These are phyloP conservation scores for Thaumetopoea pityocampa DNA, from an alignment of 1,140 invertebrate genomes.

Conservation along the genomic window DNA sequence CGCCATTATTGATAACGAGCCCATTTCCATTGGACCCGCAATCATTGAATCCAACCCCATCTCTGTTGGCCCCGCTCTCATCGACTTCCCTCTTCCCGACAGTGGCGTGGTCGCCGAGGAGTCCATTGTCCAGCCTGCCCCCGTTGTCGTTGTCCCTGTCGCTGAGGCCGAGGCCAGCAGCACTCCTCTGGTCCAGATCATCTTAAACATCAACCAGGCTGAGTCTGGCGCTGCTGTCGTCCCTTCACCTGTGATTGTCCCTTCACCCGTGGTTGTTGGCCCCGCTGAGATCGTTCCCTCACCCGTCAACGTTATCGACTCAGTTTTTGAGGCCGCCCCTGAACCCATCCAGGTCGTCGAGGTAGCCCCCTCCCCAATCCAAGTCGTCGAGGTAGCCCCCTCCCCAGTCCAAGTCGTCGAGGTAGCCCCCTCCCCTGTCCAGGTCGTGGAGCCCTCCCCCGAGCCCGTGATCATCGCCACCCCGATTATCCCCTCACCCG, in stretches of 20 bases:
- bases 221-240: slow-evolving; percentile 1
- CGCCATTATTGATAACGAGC: slow-evolving; percentile 15
- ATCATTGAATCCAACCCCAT: slow-evolving; percentile 16
- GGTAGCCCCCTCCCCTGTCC: slow-evolving; percentile 4
- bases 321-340: slow-evolving; percentile 3
- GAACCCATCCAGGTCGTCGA: slow-evolving; percentile 15
- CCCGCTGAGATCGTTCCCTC: not conserved
- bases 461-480: too few relatives aligned
- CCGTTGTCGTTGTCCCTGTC: not conserved
- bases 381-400: slow-evolving; percentile 7
- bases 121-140: not conserved
- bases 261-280: not conserved
- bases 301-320: slow-evolving; percentile 9
- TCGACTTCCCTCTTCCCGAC: slow-evolving; percentile 12
- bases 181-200: slow-evolving; percentile 13
- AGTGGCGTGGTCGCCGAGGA: not conserved
- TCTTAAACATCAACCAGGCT: slow-evolving; percentile 15
- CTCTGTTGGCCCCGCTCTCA: slow-evolving; percentile 18
- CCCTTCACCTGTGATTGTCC: not conserved
- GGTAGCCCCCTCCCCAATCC: slow-evolving; percentile 1
- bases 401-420: slow-evolving; percentile 3
- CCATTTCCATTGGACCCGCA: slow-evolving; percentile 13
- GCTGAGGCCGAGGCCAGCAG: not conserved
- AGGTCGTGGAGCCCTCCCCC: slow-evolving; percentile 4
- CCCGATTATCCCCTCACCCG: too few relatives aligned